phyloP scores from a whole-genome alignment of 2,113 vertebrate species.

The Cebidichthys violaceus region DNA sequence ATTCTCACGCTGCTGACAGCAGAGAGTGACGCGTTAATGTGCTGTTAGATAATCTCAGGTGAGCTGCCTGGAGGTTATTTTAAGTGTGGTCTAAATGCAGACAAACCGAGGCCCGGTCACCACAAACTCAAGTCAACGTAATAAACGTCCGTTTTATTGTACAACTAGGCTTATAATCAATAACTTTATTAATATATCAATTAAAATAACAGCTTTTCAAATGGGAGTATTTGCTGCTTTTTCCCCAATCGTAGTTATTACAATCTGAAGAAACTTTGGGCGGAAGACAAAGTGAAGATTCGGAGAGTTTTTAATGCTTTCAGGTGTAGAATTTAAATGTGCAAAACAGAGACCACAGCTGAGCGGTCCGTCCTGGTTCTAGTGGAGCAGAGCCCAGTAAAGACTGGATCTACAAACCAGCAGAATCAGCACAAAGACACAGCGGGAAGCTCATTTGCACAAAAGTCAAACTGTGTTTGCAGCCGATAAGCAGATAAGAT shows the following conservation, averaged over 20 bases:
- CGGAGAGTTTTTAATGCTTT: background rate
- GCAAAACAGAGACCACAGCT: background rate
- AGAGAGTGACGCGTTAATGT: background rate
- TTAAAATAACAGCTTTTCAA: background rate
- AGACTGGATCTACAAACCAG: background rate
- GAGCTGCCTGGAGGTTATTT: slow-evolving; percentile 7
- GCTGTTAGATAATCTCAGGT: slow-evolving; percentile 4
- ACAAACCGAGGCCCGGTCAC: background rate
- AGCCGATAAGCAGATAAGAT: background rate
- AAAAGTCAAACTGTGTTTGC: background rate
- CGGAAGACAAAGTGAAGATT: background rate
- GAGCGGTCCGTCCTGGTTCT: background rate
- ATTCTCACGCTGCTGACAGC: background rate
- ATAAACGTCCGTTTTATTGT: background rate
- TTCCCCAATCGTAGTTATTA: background rate
- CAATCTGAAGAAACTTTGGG: background rate
- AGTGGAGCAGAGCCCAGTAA: background rate
- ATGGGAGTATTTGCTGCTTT: background rate
- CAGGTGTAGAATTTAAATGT: background rate
- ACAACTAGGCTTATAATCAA: background rate
- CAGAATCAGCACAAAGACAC: background rate
- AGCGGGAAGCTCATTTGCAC: background rate
- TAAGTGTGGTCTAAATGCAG: background rate
- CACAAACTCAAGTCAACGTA: background rate
- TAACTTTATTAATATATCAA: background rate